These are phyloP conservation scores for Heterodera filipjevi DNA, from an alignment of 2,888 invertebrate species.

Conservation along the genomic window DNA sequence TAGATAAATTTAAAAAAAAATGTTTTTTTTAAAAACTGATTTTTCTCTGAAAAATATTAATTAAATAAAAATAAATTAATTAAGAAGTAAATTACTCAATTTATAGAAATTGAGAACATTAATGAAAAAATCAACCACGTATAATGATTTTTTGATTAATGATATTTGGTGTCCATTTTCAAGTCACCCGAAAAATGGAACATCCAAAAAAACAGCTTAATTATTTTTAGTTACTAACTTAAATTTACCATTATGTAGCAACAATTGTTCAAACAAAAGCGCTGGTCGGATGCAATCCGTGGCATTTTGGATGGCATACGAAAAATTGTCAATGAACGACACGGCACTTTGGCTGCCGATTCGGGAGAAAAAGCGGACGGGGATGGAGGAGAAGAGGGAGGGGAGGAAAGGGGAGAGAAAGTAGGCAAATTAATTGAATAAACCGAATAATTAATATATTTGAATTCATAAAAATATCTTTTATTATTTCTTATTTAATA, in stretches of 20 bases:
- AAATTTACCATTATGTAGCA: no score
- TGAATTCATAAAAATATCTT: no score
- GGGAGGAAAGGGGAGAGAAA: neutral
- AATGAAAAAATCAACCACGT: no score
- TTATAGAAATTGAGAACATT: no score
- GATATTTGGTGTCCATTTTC: no score
- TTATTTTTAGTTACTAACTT: no score
- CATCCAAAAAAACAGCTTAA: no score
- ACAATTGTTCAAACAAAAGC: constrained; percentile 1
- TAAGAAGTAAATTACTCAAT: neutral
- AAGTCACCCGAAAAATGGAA: no score
- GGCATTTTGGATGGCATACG: constrained; percentile 4
- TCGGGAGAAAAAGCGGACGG: neutral
- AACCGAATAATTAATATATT: neutral
- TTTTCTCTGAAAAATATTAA: neutral
- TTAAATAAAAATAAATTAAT: neutral
- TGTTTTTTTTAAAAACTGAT: no score
- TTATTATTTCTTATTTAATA: no score
- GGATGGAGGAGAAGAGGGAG: neutral
- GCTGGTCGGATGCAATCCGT: constrained; percentile 2
- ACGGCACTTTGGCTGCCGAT: neutral
- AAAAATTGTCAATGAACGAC: neutral
- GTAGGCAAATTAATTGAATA: neutral
- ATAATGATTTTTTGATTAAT: no score
- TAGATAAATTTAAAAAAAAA: neutral